phyloP scores from a whole-genome alignment of 2,797 vertebrate species.

The Valencia hispanica region DNA sequence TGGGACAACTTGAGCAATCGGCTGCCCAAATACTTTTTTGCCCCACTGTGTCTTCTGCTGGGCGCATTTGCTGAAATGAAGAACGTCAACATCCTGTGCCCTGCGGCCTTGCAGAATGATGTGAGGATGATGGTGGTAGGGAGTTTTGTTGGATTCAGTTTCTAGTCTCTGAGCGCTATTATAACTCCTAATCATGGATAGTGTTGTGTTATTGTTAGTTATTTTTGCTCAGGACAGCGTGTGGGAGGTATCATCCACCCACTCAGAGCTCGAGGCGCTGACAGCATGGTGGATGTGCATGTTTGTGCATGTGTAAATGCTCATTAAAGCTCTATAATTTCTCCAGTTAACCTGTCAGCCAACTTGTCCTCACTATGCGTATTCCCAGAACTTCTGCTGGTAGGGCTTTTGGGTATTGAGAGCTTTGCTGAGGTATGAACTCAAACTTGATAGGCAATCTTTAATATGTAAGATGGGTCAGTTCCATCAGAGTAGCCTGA shows the following conservation, averaged over 20 bases:
- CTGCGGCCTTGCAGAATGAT: background rate
- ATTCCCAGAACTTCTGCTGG: constrained; percentile 9
- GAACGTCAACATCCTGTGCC: background rate
- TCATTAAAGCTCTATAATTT: constrained; percentile 36
- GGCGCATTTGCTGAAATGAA: background rate
- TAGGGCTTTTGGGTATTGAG: constrained; percentile 7
- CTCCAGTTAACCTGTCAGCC: constrained; percentile 24
- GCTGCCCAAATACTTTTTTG: too few relatives aligned
- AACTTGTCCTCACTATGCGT: constrained; percentile 17
- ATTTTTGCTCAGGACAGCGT: constrained; percentile 21
- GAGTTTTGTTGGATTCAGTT: background rate
- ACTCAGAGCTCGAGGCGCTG: constrained; percentile 29
- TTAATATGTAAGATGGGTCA: background rate
- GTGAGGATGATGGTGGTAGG: background rate
- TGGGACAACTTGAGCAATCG: too few relatives aligned
- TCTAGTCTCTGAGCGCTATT: background rate
- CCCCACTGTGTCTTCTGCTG: background rate
- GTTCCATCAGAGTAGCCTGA: background rate
- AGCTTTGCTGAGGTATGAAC: constrained; percentile 10
- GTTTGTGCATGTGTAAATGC: constrained; percentile 16
- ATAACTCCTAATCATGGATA: background rate
- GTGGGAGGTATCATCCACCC: constrained; percentile 42
- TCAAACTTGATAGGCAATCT: background rate
- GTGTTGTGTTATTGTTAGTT: background rate
- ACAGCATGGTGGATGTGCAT: constrained; percentile 22